phyloP scores from a whole-genome alignment of 1,140 invertebrate genomes.

The Nilaparvata lugens region DNA sequence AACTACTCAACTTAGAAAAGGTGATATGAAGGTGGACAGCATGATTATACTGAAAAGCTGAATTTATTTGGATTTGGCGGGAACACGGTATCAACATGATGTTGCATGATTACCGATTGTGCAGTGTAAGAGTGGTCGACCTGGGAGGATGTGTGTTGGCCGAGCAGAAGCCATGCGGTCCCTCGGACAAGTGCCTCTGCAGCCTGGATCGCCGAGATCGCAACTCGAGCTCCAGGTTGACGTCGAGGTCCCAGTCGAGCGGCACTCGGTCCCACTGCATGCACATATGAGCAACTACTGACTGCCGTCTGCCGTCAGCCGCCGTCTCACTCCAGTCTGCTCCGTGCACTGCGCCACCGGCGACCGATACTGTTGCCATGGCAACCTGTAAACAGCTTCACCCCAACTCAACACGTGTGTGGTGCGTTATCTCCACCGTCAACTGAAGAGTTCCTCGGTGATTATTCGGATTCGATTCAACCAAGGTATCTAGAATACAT shows the following conservation, averaged over 20 bases:
- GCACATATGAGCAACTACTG: not conserved
- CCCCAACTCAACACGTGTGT: not conserved
- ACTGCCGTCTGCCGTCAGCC: not conserved
- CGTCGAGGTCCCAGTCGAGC: not conserved
- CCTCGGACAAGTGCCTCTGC: not conserved
- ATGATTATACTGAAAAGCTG: no score
- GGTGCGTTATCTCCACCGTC: no score
- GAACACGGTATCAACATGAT: no score
- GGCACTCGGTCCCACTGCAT: conserved; percentile 1
- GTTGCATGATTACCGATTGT: not conserved
- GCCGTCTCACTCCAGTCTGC: no score
- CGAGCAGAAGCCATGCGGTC: not conserved
- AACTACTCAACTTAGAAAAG: no score
- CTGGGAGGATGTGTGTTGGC: not conserved
- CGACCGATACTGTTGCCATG: not conserved
- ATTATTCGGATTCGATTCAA: no score
- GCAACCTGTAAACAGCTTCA: not conserved
- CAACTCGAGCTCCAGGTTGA: conserved; percentile 2
- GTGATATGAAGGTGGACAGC: no score
- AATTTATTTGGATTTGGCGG: no score
- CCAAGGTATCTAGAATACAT: no score
- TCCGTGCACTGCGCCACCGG: not conserved
- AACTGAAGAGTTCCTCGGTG: no score
- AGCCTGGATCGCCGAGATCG: not conserved
- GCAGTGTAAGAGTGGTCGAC: not conserved